phyloP scores from a whole-genome alignment of 2,113 vertebrate genomes.

The Phycodurus eques region DNA sequence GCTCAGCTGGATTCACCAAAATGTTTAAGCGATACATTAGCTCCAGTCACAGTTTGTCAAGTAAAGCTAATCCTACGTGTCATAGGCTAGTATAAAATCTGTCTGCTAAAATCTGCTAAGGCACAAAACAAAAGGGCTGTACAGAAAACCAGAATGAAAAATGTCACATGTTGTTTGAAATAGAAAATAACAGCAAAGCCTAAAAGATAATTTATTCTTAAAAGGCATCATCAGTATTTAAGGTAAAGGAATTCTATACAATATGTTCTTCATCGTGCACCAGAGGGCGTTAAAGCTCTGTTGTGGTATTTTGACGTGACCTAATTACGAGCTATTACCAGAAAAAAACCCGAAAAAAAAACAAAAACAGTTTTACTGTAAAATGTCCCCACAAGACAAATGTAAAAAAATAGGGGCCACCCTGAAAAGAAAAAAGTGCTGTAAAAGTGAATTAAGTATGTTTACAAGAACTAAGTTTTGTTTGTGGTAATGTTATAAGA shows the following conservation, averaged over 20 bases:
- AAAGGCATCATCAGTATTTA: conserved; percentile 10
- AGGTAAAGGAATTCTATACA: background rate
- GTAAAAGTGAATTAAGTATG: too few relatives aligned
- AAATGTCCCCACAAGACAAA: background rate
- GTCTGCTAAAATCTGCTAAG: conserved; percentile 49
- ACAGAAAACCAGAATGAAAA: conserved; percentile 23
- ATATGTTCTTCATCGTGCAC: conserved; percentile 23
- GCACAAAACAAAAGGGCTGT: conserved; percentile 42
- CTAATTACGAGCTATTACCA: background rate
- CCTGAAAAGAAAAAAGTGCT: background rate
- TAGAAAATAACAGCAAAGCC: conserved; percentile 15
- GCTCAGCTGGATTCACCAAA: conserved; percentile 4
- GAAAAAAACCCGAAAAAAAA: background rate
- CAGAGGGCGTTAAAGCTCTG: conserved; percentile 34
- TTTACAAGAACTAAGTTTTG: too few relatives aligned
- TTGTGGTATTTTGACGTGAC: background rate
- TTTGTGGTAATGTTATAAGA: too few relatives aligned
- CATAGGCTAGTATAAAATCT: conserved; percentile 34
- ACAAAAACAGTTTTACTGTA: background rate
- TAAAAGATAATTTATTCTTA: background rate
- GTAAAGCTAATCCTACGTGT: conserved; percentile 1
- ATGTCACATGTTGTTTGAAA: conserved; percentile 2
- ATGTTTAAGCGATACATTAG: conserved; percentile 7
- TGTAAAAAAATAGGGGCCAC: background rate
- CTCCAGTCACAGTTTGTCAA: conserved; percentile 14